A percentile compares a stretch with the other conserved stretches of the same genome.
These are phyloP conservation scores for Formica aserva DNA, from an alignment of 2,888 invertebrate genomes.

Conservation along the genomic window DNA sequence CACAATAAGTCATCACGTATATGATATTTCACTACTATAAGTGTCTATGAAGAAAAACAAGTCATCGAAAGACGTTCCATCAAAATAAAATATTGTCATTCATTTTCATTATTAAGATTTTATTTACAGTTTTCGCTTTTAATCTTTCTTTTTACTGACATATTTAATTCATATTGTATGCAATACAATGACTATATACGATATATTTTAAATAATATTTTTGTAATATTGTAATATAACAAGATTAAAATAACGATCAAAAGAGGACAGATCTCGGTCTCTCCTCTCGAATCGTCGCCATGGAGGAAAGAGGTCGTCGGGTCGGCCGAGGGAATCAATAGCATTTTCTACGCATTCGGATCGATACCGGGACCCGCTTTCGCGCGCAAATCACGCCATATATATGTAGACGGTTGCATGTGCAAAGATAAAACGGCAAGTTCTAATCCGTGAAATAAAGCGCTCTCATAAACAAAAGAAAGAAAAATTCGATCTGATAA, in stretches of 20 bases:
- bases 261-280: conserved; percentile 58
- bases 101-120: not conserved
- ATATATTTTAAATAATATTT: not conserved
- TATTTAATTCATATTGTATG: not conserved
- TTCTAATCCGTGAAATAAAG: not conserved
- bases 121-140: not conserved
- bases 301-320: conserved; percentile 70
- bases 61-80: conserved; percentile 38
- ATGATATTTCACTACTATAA: conserved; percentile 68
- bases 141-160: not conserved
- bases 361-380: conserved; percentile 78
- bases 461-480: not conserved
- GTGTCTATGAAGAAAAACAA: conserved; percentile 51
- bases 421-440: not conserved
- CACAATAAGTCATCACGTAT: conserved; percentile 74
- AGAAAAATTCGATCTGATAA: not conserved
- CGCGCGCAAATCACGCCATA: conserved; percentile 71
- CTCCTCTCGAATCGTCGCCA: conserved; percentile 65
- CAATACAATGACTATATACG: not conserved
- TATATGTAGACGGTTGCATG: conserved; percentile 3
- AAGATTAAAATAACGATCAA: conserved; percentile 40
- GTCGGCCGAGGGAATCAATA: conserved; percentile 78
- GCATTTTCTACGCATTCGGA: conserved; percentile 81
- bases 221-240: conserved; percentile 23
- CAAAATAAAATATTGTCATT: conserved; percentile 24